phyloP scores from a whole-genome alignment of 1,140 invertebrate species.

The Drosophila athabasca region DNA sequence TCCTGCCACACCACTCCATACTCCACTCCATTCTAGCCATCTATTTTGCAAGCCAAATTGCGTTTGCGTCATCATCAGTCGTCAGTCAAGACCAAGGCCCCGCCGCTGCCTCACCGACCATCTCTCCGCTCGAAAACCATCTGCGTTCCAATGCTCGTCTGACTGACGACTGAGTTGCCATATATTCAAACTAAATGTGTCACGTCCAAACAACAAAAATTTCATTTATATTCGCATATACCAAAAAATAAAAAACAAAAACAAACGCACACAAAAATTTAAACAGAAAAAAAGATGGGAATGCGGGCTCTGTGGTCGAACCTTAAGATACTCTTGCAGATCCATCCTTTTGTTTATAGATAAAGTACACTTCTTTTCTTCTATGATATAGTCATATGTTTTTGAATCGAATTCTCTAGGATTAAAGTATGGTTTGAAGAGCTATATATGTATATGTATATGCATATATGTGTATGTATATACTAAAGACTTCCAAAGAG shows the following conservation, averaged over 20 bases:
- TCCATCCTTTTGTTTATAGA: no score
- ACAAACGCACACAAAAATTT: slow-evolving; percentile 18
- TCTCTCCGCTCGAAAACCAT: slow-evolving; percentile 14
- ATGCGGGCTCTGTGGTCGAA: no score
- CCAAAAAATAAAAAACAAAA: slow-evolving; percentile 24
- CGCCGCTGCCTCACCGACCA: no score
- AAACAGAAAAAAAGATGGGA: slow-evolving; percentile 7
- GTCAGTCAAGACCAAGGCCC: slow-evolving; percentile 7
- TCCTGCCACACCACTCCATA: no score
- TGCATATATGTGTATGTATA: not conserved
- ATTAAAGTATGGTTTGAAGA: no score
- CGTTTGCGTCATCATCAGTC: slow-evolving; percentile 48
- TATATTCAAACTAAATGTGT: slow-evolving; percentile 81
- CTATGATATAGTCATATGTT: no score
- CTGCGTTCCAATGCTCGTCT: slow-evolving; percentile 62
- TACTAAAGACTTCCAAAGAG: no score
- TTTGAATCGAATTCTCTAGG: no score
- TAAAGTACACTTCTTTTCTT: no score
- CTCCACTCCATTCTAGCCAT: slow-evolving; percentile 1
- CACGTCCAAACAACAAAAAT: slow-evolving; percentile 81
- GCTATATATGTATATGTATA: not conserved
- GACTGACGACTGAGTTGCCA: slow-evolving; percentile 68
- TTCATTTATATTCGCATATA: slow-evolving; percentile 80
- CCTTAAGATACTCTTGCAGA: no score
- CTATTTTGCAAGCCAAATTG: slow-evolving; percentile 44